A percentile compares a stretch with the other conserved stretches of the same genome.
These are phyloP conservation scores for Drosophila mimetica DNA, from an alignment of 2,888 invertebrate genomes.

Conservation along the genomic window DNA sequence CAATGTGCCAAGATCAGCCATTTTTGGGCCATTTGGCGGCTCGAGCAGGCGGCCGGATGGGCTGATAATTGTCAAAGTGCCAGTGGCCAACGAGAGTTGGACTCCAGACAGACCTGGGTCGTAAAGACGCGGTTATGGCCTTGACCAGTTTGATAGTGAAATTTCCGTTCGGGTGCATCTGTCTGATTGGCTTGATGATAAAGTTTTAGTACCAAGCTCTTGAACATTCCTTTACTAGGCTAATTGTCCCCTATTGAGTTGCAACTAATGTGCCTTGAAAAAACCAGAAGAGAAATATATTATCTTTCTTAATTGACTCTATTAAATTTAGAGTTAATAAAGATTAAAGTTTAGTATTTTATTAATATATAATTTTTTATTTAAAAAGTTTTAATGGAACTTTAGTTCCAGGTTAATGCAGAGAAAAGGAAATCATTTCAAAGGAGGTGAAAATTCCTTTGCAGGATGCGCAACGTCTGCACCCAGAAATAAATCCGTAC, in stretches of 20 bases:
- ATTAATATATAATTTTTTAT: too few relatives aligned
- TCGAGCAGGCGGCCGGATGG: slow-evolving; percentile 48
- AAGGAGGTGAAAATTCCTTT: too few relatives aligned
- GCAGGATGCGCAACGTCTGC: too few relatives aligned
- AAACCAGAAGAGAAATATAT: neutral
- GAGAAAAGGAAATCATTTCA: too few relatives aligned
- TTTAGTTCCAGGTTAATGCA: too few relatives aligned
- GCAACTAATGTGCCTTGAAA: neutral
- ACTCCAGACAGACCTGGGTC: slow-evolving; percentile 12
- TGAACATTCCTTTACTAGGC: neutral
- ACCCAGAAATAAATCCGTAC: too few relatives aligned
- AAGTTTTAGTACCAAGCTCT: neutral
- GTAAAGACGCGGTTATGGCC: slow-evolving; percentile 26
- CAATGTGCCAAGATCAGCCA: slow-evolving; percentile 26
- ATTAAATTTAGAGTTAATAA: neutral
- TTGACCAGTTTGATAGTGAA: slow-evolving; percentile 39
- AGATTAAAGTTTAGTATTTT: neutral
- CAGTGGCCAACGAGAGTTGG: slow-evolving; percentile 7
- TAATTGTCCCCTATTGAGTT: neutral
- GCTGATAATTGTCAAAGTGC: slow-evolving; percentile 25
- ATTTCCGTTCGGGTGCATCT: slow-evolving; percentile 24
- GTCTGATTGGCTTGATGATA: neutral
- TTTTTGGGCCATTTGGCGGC: slow-evolving; percentile 19
- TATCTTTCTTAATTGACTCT: neutral
- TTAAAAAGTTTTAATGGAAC: too few relatives aligned